phyloP scores from a whole-genome alignment of 1,140 invertebrate genomes.

The Neelides sp. region DNA sequence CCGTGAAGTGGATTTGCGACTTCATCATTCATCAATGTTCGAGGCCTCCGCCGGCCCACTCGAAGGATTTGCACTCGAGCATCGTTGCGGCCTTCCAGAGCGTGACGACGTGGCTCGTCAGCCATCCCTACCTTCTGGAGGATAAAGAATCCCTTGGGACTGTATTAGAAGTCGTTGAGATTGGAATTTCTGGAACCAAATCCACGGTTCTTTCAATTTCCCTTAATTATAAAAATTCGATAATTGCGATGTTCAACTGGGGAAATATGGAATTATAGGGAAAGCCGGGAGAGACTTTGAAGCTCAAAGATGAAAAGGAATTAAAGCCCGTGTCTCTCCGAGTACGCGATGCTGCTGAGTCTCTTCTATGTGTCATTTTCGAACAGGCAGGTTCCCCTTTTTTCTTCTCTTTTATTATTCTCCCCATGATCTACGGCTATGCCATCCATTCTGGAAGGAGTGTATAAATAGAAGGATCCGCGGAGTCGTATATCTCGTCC shows the following conservation, averaged over 20 bases:
- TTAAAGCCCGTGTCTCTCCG: slow-evolving; percentile 89
- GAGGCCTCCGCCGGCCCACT: slow-evolving; percentile 85
- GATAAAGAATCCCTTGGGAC: slow-evolving; percentile 85
- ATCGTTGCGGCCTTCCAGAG: slow-evolving; percentile 90
- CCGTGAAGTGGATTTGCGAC: slow-evolving; percentile 96
- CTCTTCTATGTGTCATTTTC: slow-evolving; percentile 72
- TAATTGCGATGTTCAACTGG: neutral
- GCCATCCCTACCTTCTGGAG: slow-evolving; percentile 71
- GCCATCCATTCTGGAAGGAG: too few relatives aligned
- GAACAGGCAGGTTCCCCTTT: slow-evolving; percentile 57
- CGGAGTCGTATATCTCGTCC: too few relatives aligned
- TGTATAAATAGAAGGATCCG: too few relatives aligned
- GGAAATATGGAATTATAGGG: slow-evolving; percentile 37
- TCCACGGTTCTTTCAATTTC: slow-evolving; percentile 41
- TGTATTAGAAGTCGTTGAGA: slow-evolving; percentile 89
- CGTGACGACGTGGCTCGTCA: slow-evolving; percentile 79
- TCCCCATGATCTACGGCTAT: too few relatives aligned
- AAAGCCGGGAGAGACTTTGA: slow-evolving; percentile 76
- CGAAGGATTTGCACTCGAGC: slow-evolving; percentile 93
- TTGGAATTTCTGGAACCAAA: slow-evolving; percentile 93
- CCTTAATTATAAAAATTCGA: neutral
- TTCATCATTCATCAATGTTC: slow-evolving; percentile 88
- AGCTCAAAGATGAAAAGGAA: slow-evolving; percentile 91
- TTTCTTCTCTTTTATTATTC: too few relatives aligned
- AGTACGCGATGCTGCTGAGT: slow-evolving; percentile 89